These are phyloP conservation scores for Cheirogaleus medius DNA, from an alignment of 2,113 vertebrate genomes.

Conservation along the genomic window DNA sequence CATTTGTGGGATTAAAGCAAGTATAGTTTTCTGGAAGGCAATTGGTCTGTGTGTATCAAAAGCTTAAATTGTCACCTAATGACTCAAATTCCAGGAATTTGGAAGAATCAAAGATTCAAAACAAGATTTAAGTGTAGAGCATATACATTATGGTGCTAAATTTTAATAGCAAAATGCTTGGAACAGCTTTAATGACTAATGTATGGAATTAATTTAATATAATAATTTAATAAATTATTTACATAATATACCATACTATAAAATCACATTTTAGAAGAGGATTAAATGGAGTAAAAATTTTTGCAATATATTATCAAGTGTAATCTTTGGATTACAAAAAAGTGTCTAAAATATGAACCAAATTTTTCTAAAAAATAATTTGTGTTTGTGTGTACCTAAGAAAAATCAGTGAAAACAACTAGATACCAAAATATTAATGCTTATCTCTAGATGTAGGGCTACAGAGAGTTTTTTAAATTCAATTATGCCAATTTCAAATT, in stretches of 20 bases:
- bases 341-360: not conserved
- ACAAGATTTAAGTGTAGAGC: not conserved
- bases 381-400: not conserved
- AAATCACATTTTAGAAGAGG: conserved; percentile 18
- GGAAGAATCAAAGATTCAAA: conserved; percentile 27
- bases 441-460: not conserved
- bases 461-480: not conserved
- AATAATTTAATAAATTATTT: conserved; percentile 41
- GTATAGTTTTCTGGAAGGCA: not conserved
- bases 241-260: not conserved
- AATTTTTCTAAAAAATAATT: not conserved
- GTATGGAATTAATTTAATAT: not conserved
- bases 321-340: conserved; percentile 1
- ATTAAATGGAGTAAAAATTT: not conserved
- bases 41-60: not conserved
- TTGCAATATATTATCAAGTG: not conserved
- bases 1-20: not conserved
- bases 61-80: not conserved
- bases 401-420: not conserved
- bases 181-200: not conserved
- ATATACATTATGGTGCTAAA: not conserved
- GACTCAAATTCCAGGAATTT: not conserved
- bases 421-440: not conserved
- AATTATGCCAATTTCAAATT: not conserved
- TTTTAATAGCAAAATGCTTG: conserved; percentile 10